Conservation (phyloP, 1,140 invertebrate genomes). For the Zaprionus inermis region DNA sequence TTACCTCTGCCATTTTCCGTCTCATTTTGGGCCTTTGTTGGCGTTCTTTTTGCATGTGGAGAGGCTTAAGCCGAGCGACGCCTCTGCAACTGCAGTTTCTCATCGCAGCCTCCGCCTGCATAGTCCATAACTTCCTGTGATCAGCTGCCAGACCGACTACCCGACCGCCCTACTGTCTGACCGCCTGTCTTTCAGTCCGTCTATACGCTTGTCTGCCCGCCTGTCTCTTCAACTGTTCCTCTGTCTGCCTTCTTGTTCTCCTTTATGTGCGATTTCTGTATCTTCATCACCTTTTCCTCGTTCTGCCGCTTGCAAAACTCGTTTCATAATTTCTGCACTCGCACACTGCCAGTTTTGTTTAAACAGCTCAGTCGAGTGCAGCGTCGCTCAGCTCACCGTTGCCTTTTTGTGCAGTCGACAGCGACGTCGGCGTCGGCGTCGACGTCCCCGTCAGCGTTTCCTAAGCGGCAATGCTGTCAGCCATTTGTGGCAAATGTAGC, state of each 20-base stretch:
- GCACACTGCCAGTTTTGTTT: conserved; percentile 56
- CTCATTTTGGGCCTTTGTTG: conserved; percentile 64
- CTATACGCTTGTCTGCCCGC: conserved; percentile 22
- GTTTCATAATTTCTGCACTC: conserved; percentile 77
- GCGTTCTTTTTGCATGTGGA: conserved; percentile 74
- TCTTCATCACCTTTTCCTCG: conserved; percentile 63
- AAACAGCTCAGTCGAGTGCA: conserved; percentile 53
- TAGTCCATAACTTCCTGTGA: conserved; percentile 57
- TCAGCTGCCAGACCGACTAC: conserved; percentile 30
- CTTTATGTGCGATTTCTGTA: conserved; percentile 73
- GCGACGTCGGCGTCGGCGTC: conserved; percentile 33
- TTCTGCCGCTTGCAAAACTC: conserved; percentile 73
- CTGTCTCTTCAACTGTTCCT: neutral
- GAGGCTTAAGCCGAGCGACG: conserved; percentile 63
- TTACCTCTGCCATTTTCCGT: conserved; percentile 47
- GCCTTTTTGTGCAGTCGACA: conserved; percentile 34
- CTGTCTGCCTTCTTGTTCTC: conserved; percentile 55
- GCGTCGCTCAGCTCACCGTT: conserved; percentile 35
- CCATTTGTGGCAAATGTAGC: conserved; percentile 77
- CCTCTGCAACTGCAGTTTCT: conserved; percentile 52
- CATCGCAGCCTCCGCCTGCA: conserved; percentile 39
- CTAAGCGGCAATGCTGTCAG: conserved; percentile 31
- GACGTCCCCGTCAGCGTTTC: conserved; percentile 58
- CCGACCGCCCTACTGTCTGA: neutral
- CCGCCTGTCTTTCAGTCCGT: conserved; percentile 1